Conservation (phyloP, 2,113 vertebrate genomes). For the Thamnophis sirtalis region DNA sequence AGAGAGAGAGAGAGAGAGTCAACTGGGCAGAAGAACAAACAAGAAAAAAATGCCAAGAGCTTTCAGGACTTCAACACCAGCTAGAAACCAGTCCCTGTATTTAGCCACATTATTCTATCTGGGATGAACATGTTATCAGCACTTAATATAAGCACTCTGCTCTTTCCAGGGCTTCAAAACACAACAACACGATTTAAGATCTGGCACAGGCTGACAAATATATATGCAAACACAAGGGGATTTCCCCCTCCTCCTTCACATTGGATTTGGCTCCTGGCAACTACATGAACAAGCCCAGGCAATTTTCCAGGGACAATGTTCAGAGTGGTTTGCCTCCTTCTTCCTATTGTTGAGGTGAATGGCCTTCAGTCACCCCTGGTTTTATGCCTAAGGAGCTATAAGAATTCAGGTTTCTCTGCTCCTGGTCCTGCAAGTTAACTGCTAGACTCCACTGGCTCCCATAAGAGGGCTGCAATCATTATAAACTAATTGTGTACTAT, state of each 20-base stretch:
- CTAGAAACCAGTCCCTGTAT: fast-evolving
- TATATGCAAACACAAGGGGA: conserved; percentile 53
- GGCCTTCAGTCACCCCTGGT: background rate
- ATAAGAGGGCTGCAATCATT: conserved; percentile 53
- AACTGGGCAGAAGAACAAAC: background rate
- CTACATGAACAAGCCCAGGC: background rate
- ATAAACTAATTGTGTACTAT: conserved; percentile 54
- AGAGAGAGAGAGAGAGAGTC: background rate
- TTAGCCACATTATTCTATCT: background rate
- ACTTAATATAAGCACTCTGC: conserved; percentile 3
- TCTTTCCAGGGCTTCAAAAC: conserved; percentile 31
- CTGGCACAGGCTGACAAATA: background rate
- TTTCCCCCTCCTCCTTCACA: background rate
- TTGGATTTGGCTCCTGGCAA: background rate
- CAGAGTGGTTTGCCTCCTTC: background rate
- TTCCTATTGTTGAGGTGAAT: background rate
- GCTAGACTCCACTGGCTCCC: background rate
- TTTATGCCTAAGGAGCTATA: background rate
- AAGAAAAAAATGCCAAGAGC: background rate
- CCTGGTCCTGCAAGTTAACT: background rate
- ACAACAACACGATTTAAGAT: conserved; percentile 40
- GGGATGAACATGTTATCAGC: conserved; percentile 30
- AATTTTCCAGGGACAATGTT: background rate
- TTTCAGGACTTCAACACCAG: background rate
- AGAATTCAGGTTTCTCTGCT: background rate